Base-by-base conservation (phyloP, 2,797 vertebrate species). In the Cetoscarus ocellatus region DNA sequence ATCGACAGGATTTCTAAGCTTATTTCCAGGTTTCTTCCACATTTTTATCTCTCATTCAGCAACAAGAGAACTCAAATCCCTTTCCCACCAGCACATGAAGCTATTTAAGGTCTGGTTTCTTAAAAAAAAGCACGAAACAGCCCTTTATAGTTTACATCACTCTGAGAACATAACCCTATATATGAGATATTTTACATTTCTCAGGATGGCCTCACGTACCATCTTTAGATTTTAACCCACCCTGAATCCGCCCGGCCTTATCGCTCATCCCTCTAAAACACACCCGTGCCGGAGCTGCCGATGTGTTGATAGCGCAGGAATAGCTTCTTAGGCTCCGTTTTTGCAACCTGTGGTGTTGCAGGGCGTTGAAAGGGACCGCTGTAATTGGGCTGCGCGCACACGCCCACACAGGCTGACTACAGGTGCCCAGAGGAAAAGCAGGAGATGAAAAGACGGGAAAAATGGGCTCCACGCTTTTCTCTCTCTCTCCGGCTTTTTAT, bases 361-460 rank as follows among this genome's bases (percentile, higher is more conserved):
- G 68, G 39, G 27, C 62, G 17, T 8, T 82, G 76, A 85, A 86
- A 50, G 61, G 68, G 72, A 73, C 11, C 0, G 66, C 70, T 78
- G 66, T 84, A 84, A 86, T 81, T 76, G 72, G 76, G 61, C 57
- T 36, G 39, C 77, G 51, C 42, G 11, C 58, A 65, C 38, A 27
- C 61, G 6, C 48, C 15, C 53, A 34, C 49, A 40, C 40, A 56
- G 18, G 19, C 65, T 53, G 40, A 27, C 47, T 55, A 55, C 61
- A 82, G 72, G 69, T 75, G 61, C 66, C 68, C 65, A 18, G 51
- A 76, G 19, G 53, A 74, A 75, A 9, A 42, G 34, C 7, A 56
- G 42, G 39, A 80, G 73, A 65, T 85, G 70, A 89, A 86, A 85
- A 74, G 72, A 57, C n/a, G 7, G 72, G 52, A 79, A 77, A 51